Evolutionary conservation across 2,888 invertebrate species (phyloP).

Genomic region (Drosophila greeni): DNA sequence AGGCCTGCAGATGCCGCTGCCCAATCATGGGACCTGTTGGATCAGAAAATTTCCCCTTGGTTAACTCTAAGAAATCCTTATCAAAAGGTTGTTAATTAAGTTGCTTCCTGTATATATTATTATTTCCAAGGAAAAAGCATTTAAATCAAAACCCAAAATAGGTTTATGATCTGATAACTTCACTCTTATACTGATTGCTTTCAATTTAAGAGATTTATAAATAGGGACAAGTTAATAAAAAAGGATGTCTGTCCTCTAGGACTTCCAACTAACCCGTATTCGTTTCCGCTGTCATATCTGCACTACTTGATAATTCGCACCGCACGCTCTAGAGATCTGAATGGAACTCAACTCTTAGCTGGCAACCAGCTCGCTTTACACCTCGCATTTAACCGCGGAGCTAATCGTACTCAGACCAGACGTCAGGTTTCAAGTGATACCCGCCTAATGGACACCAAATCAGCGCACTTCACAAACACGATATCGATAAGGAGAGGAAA

Average conservation of each 20-base stretch:
- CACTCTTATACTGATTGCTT: background rate
- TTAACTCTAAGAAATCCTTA: background rate
- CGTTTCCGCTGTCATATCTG: constrained; percentile 54
- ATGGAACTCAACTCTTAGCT: constrained; percentile 43
- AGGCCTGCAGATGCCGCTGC: constrained; percentile 82
- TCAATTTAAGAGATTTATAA: background rate
- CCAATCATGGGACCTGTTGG: constrained; percentile 80
- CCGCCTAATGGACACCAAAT: constrained; percentile 43
- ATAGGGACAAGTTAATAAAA: background rate
- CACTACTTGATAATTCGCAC: constrained; percentile 21
- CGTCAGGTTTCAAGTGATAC: constrained; percentile 33
- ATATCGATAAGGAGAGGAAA: constrained; percentile 31
- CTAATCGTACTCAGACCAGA: constrained; percentile 21
- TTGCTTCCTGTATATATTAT: constrained; percentile 3
- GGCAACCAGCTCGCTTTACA: constrained; percentile 46
- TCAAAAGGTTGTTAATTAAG: too few species aligned
- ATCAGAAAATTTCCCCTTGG: background rate
- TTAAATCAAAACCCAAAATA: background rate
- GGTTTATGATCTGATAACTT: background rate
- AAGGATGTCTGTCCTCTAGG: background rate
- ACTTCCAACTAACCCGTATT: constrained; percentile 54
- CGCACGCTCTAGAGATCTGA: constrained; percentile 29
- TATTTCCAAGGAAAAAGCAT: background rate
- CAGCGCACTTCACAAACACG: constrained; percentile 42
- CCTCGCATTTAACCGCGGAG: constrained; percentile 36